Conservation (phyloP, 2,113 vertebrate genomes). For the Hippocampus abdominalis region DNA sequence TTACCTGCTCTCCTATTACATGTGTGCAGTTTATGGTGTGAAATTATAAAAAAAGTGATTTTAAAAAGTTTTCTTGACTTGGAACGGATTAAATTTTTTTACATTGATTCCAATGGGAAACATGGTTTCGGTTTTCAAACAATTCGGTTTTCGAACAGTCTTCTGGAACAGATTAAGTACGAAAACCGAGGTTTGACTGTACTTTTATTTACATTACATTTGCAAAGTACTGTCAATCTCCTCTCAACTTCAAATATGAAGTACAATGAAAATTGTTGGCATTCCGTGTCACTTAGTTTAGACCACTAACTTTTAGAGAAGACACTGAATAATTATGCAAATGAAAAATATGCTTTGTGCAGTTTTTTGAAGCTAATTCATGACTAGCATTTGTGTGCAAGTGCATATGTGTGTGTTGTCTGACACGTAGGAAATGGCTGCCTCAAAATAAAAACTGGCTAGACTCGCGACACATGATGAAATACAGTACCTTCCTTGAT, state of each 20-base stretch:
- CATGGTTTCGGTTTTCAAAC: too few species aligned
- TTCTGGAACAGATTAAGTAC: too few species aligned
- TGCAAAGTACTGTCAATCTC: not conserved
- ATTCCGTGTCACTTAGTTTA: not conserved
- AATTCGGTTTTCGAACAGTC: too few species aligned
- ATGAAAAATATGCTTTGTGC: not conserved
- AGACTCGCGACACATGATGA: conserved; percentile 13
- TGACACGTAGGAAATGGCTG: not conserved
- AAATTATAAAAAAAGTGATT: too few species aligned
- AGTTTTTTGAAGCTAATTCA: not conserved
- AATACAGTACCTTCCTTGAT: conserved; percentile 19
- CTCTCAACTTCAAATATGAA: not conserved
- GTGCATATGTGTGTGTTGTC: not conserved
- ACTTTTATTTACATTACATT: not conserved
- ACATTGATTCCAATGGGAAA: too few species aligned
- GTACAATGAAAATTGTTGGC: not conserved
- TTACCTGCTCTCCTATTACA: too few species aligned
- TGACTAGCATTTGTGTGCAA: not conserved
- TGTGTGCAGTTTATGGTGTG: too few species aligned
- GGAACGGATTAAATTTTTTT: too few species aligned
- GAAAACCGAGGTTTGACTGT: too few species aligned
- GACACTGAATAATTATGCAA: not conserved
- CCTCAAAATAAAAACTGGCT: conserved; percentile 2
- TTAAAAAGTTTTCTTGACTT: too few species aligned
- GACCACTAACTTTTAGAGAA: not conserved